A percentile compares a stretch with the other conserved stretches of the same genome.
Evolutionary conservation across 2,797 vertebrate species (phyloP).

Genomic region (Brachyrhaphis roseni): DNA sequence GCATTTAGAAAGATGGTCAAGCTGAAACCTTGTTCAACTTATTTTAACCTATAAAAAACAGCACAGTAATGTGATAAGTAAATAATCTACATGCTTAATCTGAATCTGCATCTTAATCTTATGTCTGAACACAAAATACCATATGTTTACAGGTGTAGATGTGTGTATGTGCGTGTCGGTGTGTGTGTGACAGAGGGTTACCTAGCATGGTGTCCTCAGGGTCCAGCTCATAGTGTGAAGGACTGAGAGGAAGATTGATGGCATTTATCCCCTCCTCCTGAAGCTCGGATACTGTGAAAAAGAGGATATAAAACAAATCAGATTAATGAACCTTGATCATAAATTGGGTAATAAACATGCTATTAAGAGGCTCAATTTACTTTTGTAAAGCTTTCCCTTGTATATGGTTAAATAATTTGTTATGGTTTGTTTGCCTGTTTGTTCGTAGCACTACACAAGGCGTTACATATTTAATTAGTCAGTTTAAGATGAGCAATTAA

Average conservation of each 20-base stretch:
- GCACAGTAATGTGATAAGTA: neutral
- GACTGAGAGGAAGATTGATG: conserved; percentile 98
- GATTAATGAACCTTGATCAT: neutral
- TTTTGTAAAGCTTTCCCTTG: neutral
- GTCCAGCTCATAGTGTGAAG: conserved; percentile 95
- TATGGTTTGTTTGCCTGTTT: neutral
- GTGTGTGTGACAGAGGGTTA: conserved; percentile 58
- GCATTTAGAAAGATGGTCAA: neutral
- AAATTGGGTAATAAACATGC: neutral
- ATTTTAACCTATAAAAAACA: neutral
- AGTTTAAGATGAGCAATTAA: neutral
- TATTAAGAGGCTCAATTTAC: neutral
- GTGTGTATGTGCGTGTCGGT: neutral
- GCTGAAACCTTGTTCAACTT: neutral
- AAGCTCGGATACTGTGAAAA: conserved; percentile 90
- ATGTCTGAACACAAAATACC: neutral
- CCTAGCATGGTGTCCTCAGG: conserved; percentile 98
- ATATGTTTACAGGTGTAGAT: too few relatives aligned
- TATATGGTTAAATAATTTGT: neutral
- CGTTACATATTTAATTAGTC: neutral
- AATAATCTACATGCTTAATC: neutral
- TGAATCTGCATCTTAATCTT: neutral
- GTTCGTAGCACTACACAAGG: neutral
- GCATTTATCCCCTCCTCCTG: conserved; percentile 99
- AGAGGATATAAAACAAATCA: neutral